Evolutionary conservation across 2,888 invertebrate species (phyloP).

Genomic region (Eupithecia dodoneata): DNA sequence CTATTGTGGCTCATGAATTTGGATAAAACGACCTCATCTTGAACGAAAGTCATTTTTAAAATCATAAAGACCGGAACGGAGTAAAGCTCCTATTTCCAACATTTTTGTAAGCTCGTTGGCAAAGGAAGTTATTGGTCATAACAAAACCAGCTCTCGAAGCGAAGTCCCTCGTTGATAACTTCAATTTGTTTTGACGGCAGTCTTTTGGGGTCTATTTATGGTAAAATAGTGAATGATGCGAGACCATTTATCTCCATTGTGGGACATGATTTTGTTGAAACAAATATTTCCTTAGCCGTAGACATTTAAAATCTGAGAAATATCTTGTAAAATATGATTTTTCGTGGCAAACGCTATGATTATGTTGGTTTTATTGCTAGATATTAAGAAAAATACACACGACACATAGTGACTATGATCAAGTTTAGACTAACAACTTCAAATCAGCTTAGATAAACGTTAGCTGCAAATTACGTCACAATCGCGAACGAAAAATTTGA

Average conservation of each 20-base stretch:
- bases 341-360: background rate
- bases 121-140: constrained; percentile 54
- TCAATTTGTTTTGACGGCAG: constrained; percentile 48
- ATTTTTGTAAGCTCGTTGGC: constrained; percentile 46
- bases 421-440: too few species aligned
- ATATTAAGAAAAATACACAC: too few species aligned
- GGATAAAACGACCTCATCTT: constrained; percentile 32
- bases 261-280: constrained; percentile 53
- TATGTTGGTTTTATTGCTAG: background rate
- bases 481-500: too few species aligned
- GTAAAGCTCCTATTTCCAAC: constrained; percentile 48
- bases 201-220: constrained; percentile 50
- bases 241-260: constrained; percentile 67
- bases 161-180: background rate
- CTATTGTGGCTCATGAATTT: constrained; percentile 33
- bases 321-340: background rate
- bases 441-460: too few species aligned
- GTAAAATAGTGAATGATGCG: constrained; percentile 63
- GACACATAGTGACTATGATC: too few species aligned
- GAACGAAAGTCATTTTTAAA: constrained; percentile 32
- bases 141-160: constrained; percentile 19
- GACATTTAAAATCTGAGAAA: constrained; percentile 48
- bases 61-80: constrained; percentile 44
- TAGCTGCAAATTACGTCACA: too few species aligned
- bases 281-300: background rate